Base-by-base conservation (phyloP, 1,140 invertebrate genomes). In the Drosophila lowei region DNA sequence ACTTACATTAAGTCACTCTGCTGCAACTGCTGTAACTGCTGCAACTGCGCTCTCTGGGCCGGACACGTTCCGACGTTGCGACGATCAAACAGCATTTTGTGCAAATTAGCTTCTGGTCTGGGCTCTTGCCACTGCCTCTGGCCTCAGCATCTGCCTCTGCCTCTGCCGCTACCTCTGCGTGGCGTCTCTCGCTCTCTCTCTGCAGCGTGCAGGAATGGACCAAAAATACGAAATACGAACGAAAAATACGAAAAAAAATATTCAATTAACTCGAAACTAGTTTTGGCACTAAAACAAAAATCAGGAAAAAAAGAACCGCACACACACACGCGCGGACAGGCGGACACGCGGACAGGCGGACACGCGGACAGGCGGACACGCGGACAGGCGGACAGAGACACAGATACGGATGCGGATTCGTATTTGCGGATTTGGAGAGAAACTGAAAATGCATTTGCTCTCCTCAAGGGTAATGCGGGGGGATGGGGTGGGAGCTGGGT, bases 221-320 rank as follows among this genome's bases (percentile, higher is more conserved):
- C 34, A 1, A 38, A 38, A 38, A 38, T 38, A 61, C 25, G 48
- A 53, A 61, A 38, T 38, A 61, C 25, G 48, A 54, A 61, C 60
- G 65, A 53, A 38, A 56, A 57, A 57, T 52, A 56, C 55, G 57
- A 78, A 63, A 48, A 59, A 23, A 59, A 44, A 67, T 71, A 86
- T 85, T 85, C 81, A 80, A 86, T 85, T 80, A 70, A 70, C 72
- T 73, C 50, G 68, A 85, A 85, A 85, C 80, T 86, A 80, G 80
- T 85, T 85, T 38, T 85, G 77, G 77, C 81, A 85, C 80, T 77
- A 71, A 77, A 84, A 86, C 77, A 85, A 86, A 85, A 85, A 86
- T 77, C 55, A 59, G 21, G 56, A 83, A 55, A 66, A 70, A 64
- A 65, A 41, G 11, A 66, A 57, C 44, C 41, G 46, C 44, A 44